Base-by-base conservation (phyloP, 2,113 vertebrate species). In the Xiphias gladius region DNA sequence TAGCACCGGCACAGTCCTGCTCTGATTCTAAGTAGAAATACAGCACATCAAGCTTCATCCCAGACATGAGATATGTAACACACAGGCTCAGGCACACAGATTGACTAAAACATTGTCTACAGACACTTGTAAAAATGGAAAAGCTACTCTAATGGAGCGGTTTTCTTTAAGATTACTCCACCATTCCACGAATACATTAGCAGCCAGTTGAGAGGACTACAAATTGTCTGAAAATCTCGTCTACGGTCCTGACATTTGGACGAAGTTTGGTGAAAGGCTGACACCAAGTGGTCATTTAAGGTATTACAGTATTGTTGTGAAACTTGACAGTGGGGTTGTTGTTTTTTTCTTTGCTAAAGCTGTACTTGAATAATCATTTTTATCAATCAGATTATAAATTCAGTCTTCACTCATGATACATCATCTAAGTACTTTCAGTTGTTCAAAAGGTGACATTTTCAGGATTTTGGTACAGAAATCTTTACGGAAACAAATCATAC, bases 1-100 rank as follows among this genome's bases (percentile, higher is more conserved):
- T 76, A 82, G 82, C 88, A 87, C 88, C 88, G 89, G 82, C 83
- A 77, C 65, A 54, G 55, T 62, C 71, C 82, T 80, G 80, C 76
- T 79, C 82, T 39, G 61, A 80, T 77, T 83, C 75, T 5, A 73
- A 63, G 61, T 65, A 48, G 65, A 83, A 67, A 81, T 83, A 68
- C 67, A 83, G 35, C 77, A 50, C 73, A 79, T 80, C 32, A 48
- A 50, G 68, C 65, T 77, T 88, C 82, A 83, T 84, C 80, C 80
- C 69, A 28, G 75, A 84, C 43, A 35, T 37, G 55, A 86, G 61
- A 63, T 79, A 48, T 48, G 68, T 20, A 57, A 86, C 52, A 43
- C 72, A 57, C 52, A 61, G n/a, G 50, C 66, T 52, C 48, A 17
- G 46, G n/a, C 39, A n/a, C 61, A 74, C 26, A 68, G 48, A 73